Percentiles rank a stretch among this genome's conserved stretches.
These are phyloP conservation scores for Elephantulus edwardii DNA, from an alignment of 2,113 vertebrate genomes.

Conservation along the genomic window DNA sequence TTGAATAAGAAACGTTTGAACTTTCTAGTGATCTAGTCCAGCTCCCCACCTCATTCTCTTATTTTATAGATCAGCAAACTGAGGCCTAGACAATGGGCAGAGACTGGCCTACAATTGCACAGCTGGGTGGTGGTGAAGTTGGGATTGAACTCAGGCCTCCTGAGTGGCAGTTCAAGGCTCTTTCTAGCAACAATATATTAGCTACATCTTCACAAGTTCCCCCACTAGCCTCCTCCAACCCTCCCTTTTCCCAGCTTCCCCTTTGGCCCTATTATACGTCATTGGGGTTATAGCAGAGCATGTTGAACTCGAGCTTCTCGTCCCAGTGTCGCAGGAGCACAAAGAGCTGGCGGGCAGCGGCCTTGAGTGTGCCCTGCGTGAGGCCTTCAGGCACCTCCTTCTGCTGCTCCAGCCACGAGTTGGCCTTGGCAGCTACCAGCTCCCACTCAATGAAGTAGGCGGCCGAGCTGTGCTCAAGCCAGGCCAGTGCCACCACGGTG, in stretches of 20 bases:
- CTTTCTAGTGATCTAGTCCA: neutral
- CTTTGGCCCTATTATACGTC: conserved; percentile 81
- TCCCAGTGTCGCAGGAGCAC: conserved; percentile 98
- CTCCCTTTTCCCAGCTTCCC: too few species aligned
- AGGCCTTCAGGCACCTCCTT: conserved; percentile 88
- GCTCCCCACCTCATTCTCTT: neutral
- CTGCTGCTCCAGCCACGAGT: conserved; percentile 90
- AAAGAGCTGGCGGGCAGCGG: conserved; percentile 95
- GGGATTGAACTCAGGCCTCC: conserved; percentile 36
- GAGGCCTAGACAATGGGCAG: neutral
- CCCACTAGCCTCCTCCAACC: neutral
- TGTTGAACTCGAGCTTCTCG: conserved; percentile 95
- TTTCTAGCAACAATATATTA: conserved; percentile 52
- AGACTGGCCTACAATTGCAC: neutral
- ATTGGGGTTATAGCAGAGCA: conserved; percentile 97
- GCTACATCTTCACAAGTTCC: neutral
- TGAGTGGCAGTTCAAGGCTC: neutral
- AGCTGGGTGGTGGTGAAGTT: neutral
- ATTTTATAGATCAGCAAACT: neutral
- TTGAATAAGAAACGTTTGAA: neutral
- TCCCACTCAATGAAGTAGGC: conserved; percentile 96
- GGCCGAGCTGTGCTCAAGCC: conserved; percentile 97
- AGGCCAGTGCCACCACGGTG: conserved; percentile 93
- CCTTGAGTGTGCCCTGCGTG: conserved; percentile 86
- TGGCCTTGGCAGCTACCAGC: conserved; percentile 95